Evolutionary conservation across 2,888 invertebrate species (phyloP).

Genomic region (Pterobdella sp.): DNA sequence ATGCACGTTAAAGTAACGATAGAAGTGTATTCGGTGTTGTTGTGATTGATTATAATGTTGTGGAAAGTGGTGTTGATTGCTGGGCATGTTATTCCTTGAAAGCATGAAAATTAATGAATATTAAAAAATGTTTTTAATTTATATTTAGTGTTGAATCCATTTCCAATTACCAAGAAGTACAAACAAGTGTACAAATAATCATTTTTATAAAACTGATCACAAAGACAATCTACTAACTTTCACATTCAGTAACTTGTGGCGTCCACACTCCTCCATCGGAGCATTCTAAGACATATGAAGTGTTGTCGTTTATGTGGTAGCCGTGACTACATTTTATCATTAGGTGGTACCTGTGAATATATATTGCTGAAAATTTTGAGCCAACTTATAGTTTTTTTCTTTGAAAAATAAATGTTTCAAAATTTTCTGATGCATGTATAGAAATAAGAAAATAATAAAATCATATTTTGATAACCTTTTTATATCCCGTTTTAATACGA

Average conservation of each 20-base stretch:
- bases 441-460: neutral
- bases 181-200: neutral
- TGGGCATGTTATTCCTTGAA: neutral
- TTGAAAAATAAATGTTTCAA: neutral
- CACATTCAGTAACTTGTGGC: neutral
- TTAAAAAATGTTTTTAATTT: too few relatives aligned
- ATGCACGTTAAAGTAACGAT: slow-evolving; percentile 11
- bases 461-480: neutral
- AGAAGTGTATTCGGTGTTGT: slow-evolving; percentile 5
- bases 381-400: neutral
- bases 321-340: neutral
- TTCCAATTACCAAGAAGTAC: too few relatives aligned
- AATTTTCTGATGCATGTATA: neutral
- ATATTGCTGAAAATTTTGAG: neutral
- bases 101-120: neutral
- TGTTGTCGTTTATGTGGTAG: neutral
- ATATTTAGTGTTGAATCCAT: too few relatives aligned
- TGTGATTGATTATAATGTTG: neutral
- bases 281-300: neutral
- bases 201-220: neutral
- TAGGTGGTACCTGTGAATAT: slow-evolving; percentile 5
- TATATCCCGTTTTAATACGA: neutral
- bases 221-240: neutral
- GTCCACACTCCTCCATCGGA: neutral
- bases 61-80: neutral